Base-by-base conservation (phyloP, 2,113 vertebrate genomes). In the Myotis brandtii region DNA sequence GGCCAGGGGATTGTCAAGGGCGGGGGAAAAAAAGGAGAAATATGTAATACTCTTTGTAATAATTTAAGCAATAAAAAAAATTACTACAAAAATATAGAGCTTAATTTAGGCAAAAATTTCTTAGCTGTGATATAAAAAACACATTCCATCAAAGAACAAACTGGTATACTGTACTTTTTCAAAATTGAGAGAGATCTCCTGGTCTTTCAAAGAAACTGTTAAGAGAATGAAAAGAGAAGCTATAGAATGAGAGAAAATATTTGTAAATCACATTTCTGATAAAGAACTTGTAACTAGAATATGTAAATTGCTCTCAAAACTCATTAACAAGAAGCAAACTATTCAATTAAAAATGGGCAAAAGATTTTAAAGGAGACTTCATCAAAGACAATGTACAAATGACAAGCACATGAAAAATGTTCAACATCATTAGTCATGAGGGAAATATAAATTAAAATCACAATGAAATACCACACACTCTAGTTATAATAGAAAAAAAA, bases 201-300 rank as follows among this genome's bases (percentile, higher is more conserved):
- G 21, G 20, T 97, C 59, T 91, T 94, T 89, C 48, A 69, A 95
- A 94, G 70, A 64, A 23, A 37, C 13, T 86, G 13, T 90, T 73
- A 91, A 90, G 6, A 75, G 27, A 81, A 89, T 79, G 20, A 94
- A 82, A 85, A 86, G 7, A 89, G 8, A 88, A 90, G 32, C n/a
- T 88, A 81, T 32, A 64, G 37, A 73, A 37, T 43, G 62, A 79
- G 25, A 56, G 23, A 59, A 91, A 91, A 70, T 91, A 89, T 43
- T 76, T 82, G 25, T 40, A 86, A 87, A 23, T 88, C 11, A 69
- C 13, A 64, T 93, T 89, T 93, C 46, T 96, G 34, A 86, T 54
- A 85, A 73, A 73, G 34, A 16, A 43, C 21, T 77, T 70, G 1
- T 23, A 87, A 59, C 18, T 18, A 88, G 50, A 76, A 62, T 50